Base-by-base conservation (phyloP, 2,113 vertebrate species). In the Anser brachyrhynchus region DNA sequence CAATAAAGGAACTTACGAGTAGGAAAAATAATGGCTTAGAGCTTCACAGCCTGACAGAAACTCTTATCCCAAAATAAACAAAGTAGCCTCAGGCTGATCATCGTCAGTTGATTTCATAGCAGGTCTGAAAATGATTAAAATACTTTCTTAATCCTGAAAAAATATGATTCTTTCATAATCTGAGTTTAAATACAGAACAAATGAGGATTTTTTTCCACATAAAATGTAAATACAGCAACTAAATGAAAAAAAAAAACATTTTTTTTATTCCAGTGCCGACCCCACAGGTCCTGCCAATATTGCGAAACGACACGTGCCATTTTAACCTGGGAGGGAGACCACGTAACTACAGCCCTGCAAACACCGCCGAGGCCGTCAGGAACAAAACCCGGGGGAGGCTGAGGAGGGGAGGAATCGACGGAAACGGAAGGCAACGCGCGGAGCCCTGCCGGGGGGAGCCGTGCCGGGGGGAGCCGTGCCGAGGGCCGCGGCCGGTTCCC, bases 121-220 rank as follows among this genome's bases (percentile, higher is more conserved):
- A 2, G 0, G 6, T 6, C 21, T 1, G 17, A 57, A 49, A 7
- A n/a, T 5, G 13, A 78, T 37, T 37, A 83, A 85, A 86, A 33
- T 17, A 7, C 59, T 52, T 69, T 75, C 39, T 62, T 13, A 37
- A 69, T 64, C 1, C 37, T 78, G 35, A 49, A 49, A 49, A 49
- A 49, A 22, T 37, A 46, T 46, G 46, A 19, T 21, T 21, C 20
- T 49, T 49, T 13, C 39, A 31, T 19, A 26, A 76, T 3, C 4
- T 6, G 35, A 55, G 21, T 39, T 80, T 66, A 62, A 39, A 61
- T 43, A 61, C 2, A 70, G 33, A n/a, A 76, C 8, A 49, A 59
- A n/a, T 1, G 3, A 26, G 15, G 6, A 9, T 52, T 0, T 19
- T 13, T 8, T 1, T 23, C 49, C 49, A 51, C 49, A 51, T 4